phyloP scores from a whole-genome alignment of 2,797 vertebrate species.

The Aulostomus chinensis region DNA sequence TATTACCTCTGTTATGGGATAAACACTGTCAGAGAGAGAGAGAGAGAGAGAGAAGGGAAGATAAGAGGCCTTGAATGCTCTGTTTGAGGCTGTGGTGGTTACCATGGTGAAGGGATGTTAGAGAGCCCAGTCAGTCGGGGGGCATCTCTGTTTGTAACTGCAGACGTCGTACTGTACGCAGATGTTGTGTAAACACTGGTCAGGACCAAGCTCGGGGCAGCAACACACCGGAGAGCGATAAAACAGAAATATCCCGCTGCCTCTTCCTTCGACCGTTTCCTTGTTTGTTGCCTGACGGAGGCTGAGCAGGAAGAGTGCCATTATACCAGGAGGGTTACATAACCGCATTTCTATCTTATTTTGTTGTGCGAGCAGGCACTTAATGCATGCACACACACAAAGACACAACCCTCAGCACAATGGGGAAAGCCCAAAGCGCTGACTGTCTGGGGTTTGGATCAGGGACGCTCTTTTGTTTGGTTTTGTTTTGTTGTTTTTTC shows the following conservation, averaged over 20 bases:
- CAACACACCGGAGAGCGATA: constrained; percentile 2
- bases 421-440: background rate
- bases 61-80: too few relatives aligned
- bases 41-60: too few relatives aligned
- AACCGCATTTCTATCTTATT: constrained; percentile 34
- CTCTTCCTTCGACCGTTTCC: constrained; percentile 37
- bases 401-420: constrained; percentile 30
- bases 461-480: constrained; percentile 2
- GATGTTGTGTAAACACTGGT: too few relatives aligned
- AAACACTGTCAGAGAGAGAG: too few relatives aligned
- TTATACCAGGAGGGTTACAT: constrained; percentile 44
- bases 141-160: too few relatives aligned
- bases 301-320: constrained; percentile 51
- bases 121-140: too few relatives aligned
- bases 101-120: too few relatives aligned
- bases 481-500: too few relatives aligned
- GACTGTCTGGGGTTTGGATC: background rate
- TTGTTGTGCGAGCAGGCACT: constrained; percentile 9
- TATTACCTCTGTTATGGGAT: too few relatives aligned
- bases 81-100: too few relatives aligned
- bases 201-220: too few relatives aligned
- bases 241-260: constrained; percentile 6
- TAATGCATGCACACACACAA: constrained; percentile 16
- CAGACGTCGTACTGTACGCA: too few relatives aligned
- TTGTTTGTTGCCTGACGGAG: constrained; percentile 31